Conservation (phyloP, 92 coral and sea anemone species). For the Anthopleura xanthogrammica region DNA sequence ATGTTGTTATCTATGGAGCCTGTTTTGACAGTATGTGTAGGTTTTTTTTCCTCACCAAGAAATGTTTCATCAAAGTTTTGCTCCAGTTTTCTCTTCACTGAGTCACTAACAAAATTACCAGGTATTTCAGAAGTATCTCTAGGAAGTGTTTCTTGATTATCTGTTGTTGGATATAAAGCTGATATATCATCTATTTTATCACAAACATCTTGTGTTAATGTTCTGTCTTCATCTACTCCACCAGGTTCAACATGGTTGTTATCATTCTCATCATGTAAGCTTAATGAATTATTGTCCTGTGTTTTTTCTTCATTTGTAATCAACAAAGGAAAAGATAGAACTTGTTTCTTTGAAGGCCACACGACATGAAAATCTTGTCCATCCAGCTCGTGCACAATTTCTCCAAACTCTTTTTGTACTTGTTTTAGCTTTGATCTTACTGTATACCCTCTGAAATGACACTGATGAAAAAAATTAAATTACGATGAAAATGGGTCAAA, state of each 20-base stretch:
- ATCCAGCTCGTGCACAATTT: conserved; percentile 56
- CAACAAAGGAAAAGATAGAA: not conserved
- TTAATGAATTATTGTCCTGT: not conserved
- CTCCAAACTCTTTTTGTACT: conserved; percentile 63
- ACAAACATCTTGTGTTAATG: conserved; percentile 1
- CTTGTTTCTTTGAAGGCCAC: conserved; percentile 5
- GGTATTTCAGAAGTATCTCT: not conserved
- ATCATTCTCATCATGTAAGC: not conserved
- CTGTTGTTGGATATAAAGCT: not conserved
- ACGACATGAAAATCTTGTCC: conserved; percentile 9
- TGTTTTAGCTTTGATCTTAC: conserved; percentile 59
- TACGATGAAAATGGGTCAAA: not conserved
- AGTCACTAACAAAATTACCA: not conserved
- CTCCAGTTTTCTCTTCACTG: not conserved
- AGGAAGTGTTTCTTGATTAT: not conserved
- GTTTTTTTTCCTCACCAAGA: not conserved
- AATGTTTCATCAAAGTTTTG: not conserved
- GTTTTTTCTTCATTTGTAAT: not conserved
- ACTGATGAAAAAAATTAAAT: conserved; percentile 30
- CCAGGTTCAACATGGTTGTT: not conserved
- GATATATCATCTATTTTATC: not conserved
- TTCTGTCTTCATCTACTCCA: not conserved
- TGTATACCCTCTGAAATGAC: conserved; percentile 67
- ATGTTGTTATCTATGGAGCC: not conserved
- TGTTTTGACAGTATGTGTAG: not conserved